Evolutionary conservation across 2,113 vertebrate genomes (phyloP), one percentile per base, ranked within the genome.

Genomic region (Chloropsis hardwickii): DNA sequence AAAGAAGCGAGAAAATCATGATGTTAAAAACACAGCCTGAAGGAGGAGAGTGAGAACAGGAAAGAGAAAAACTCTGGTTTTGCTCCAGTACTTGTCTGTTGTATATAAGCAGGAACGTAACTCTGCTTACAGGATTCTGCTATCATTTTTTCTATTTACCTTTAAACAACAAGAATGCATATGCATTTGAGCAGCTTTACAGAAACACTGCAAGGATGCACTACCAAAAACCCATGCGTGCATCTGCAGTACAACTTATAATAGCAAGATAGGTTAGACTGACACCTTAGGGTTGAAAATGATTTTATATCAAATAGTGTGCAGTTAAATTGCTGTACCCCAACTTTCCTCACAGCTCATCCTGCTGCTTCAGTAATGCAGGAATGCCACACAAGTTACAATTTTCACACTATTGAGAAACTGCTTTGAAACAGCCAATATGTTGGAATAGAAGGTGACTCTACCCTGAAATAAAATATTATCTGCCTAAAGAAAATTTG

Each of bases 1-100:
- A n/a, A 54, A 70, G 27, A 70, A 70, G 14, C 0, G 0, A 80
- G 47, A 76, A 80, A 64, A 73, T 56, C 0, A 4, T 5, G 13
- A 58, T 10, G 14, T 37, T 58, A 22, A 64, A 35, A 87, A n/a
- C 15, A 54, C 6, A 60, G 35, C 25, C 48, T 53, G 22, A 89
- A 83, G 72, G 31, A 57, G 22, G 2, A 60, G 28, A 62, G 5
- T 27, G 25, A 86, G 73, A 60, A 62, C 9, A 71, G 19, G 22
- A 66, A 61, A 74, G 8, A 22, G 35, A 40, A 37, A 54, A 27
- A 33, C 23, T 39, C 23, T 48, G 5, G 4, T 53, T 70, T 60
- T 70, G 9, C 25, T 66, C 29, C 25, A 9, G 24, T 13, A 33
- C 10, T 62, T 37, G 3, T 29, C 31, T 45, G 11, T 39, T 35